Evolutionary conservation across 2,888 invertebrate species (phyloP).

Genomic region (Trilocha varians): DNA sequence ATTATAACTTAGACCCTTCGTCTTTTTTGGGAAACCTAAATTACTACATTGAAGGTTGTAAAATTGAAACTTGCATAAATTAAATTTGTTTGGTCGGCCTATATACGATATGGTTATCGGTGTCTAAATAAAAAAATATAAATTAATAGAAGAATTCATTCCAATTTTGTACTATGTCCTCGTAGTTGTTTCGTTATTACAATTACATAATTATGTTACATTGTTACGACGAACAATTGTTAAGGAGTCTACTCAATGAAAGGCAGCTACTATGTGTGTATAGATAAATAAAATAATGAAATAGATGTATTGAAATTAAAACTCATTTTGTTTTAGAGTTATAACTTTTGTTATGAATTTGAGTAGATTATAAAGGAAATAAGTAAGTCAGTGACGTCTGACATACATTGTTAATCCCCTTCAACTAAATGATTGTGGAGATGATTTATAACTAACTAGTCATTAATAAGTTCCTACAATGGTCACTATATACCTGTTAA

Average conservation of each 20-base stretch:
- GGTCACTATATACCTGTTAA: no score
- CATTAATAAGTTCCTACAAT: no score
- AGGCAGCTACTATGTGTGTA: background rate
- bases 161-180: no score
- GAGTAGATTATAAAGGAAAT: no score
- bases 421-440: no score
- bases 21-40: background rate
- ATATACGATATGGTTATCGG: conserved; percentile 30
- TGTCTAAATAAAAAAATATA: conserved; percentile 13
- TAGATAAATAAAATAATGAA: background rate
- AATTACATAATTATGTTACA: no score
- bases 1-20: no score
- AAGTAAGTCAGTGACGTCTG: no score
- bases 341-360: background rate
- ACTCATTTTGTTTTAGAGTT: background rate
- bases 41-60: conserved; percentile 48
- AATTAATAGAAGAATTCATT: background rate
- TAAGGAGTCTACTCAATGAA: background rate
- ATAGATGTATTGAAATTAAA: background rate
- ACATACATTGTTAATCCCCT: no score
- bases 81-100: conserved; percentile 54
- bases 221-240: background rate
- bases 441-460: no score
- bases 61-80: conserved; percentile 38
- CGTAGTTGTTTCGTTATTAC: no score